phyloP scores from a whole-genome alignment of 2,113 vertebrate species.

The Poecilia latipinna region DNA sequence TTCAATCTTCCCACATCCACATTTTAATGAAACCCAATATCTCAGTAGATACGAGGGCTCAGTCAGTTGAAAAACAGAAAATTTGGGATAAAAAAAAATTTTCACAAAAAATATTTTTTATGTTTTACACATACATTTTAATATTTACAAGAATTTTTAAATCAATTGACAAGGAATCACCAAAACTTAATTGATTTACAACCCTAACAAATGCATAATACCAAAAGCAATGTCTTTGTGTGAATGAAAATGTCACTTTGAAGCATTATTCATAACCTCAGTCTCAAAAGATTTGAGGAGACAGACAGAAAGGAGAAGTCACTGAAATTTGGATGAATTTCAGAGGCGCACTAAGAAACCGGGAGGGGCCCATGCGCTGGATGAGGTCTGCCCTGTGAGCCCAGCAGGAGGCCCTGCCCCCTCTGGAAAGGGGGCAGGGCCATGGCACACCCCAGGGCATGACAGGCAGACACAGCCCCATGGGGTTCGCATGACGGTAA shows the following conservation, averaged over 20 bases:
- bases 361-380: slow-evolving; percentile 24
- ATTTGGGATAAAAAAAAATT: too few relatives aligned
- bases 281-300: slow-evolving; percentile 52
- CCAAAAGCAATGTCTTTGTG: slow-evolving; percentile 36
- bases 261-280: slow-evolving; percentile 26
- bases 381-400: slow-evolving; percentile 38
- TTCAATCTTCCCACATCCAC: too few relatives aligned
- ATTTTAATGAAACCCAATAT: too few relatives aligned
- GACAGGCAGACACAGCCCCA: slow-evolving; percentile 52
- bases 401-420: slow-evolving; percentile 60
- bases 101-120: background rate
- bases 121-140: background rate
- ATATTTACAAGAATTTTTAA: background rate
- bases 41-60: too few relatives aligned
- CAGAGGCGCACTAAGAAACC: slow-evolving; percentile 41
- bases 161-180: background rate
- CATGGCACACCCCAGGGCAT: slow-evolving; percentile 56
- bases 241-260: slow-evolving; percentile 27
- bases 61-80: too few relatives aligned
- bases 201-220: background rate
- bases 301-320: slow-evolving; percentile 65
- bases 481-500: slow-evolving; percentile 64
- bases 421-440: slow-evolving; percentile 64
- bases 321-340: slow-evolving; percentile 69
- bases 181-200: background rate